Conservation (phyloP, 1,140 invertebrate species). For the Luehdorfia chinensis region DNA sequence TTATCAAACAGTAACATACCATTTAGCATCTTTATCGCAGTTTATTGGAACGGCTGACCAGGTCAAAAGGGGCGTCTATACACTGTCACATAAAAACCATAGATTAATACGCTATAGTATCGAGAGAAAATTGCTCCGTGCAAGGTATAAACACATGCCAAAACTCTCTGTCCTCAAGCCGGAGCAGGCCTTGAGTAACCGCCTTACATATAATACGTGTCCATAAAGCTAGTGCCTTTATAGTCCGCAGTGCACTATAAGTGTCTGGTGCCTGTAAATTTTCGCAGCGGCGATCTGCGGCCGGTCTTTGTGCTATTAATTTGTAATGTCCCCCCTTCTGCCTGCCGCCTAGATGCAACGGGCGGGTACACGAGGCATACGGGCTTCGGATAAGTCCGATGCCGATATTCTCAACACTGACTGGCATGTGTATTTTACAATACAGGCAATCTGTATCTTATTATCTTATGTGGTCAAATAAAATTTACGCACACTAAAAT, state of each 20-base stretch:
- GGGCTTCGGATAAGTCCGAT: constrained; percentile 36
- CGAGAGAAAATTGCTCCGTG: constrained; percentile 4
- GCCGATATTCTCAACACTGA: neutral
- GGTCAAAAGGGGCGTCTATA: neutral
- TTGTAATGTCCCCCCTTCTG: constrained; percentile 65
- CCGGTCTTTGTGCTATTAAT: constrained; percentile 75
- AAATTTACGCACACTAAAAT: too few species aligned
- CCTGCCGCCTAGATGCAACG: constrained; percentile 43
- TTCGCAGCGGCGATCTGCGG: constrained; percentile 70
- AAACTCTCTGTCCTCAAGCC: constrained; percentile 5
- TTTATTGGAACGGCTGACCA: too few species aligned
- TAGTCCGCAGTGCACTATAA: constrained; percentile 58
- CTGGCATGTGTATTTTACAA: too few species aligned
- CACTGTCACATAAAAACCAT: constrained; percentile 11
- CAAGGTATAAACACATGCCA: constrained; percentile 16
- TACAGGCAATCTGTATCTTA: too few species aligned
- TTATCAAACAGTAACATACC: too few species aligned
- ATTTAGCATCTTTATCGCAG: too few species aligned
- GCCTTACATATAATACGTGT: constrained; percentile 38
- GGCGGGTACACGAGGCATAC: constrained; percentile 29
- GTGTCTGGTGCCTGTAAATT: constrained; percentile 72
- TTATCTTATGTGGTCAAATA: too few species aligned
- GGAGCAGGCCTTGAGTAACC: constrained; percentile 19
- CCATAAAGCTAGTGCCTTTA: constrained; percentile 46
- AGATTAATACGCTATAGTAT: neutral